phyloP scores from a whole-genome alignment of 1,140 invertebrate species.

The Apis florea region DNA sequence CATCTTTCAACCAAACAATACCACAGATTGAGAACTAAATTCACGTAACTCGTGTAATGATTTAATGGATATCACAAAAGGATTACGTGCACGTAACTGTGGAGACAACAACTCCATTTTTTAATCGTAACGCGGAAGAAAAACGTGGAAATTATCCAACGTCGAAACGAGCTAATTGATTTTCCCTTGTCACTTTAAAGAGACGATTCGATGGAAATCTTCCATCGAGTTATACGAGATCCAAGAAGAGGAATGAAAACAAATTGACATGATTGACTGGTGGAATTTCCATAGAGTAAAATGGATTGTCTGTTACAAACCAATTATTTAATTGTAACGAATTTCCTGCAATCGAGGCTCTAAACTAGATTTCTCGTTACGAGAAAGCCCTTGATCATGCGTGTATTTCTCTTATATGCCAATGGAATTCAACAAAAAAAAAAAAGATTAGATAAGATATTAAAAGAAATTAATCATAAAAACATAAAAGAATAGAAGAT shows the following conservation, averaged over 20 bases:
- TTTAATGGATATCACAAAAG: neutral
- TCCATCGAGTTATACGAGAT: neutral
- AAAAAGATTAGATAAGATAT: too few relatives aligned
- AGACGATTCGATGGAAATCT: neutral
- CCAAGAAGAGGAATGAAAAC: neutral
- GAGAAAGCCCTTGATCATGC: neutral
- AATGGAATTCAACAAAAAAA: neutral
- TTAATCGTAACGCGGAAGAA: neutral
- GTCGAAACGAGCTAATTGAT: neutral
- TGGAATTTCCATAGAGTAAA: slow-evolving; percentile 27
- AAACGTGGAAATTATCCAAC: neutral
- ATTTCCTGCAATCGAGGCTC: slow-evolving; percentile 36
- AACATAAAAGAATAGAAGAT: too few relatives aligned
- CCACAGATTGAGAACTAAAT: neutral
- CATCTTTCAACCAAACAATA: neutral
- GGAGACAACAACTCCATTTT: neutral
- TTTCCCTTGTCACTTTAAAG: neutral
- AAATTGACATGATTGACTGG: neutral
- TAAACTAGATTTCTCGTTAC: slow-evolving; percentile 36
- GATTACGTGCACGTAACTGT: neutral
- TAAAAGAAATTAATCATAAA: too few relatives aligned
- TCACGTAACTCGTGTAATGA: slow-evolving; percentile 18
- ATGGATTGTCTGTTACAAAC: neutral
- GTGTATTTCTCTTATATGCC: slow-evolving; percentile 11
- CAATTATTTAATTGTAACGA: slow-evolving; percentile 51